Conservation (phyloP, 2,113 vertebrate genomes). For the mouse (Mus musculus) region GRCm39 chr12:66686501-66687000, state of each 20-base stretch:
- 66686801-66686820: background rate
- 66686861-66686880: background rate
- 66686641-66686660: constrained; percentile 5
- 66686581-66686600: constrained; percentile 42
- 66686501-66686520: background rate
- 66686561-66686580: background rate
- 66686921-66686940: background rate
- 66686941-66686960: constrained; percentile 7
- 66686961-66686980: constrained; percentile 44
- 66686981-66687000: background rate
- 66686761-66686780: background rate
- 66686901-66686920: constrained; percentile 48
- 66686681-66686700: background rate
- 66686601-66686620: constrained; percentile 24
- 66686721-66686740: background rate
- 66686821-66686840: background rate
- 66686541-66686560: background rate
- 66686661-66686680: background rate
- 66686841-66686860: background rate
- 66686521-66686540: constrained; percentile 46
- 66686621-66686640: background rate
- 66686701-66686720: constrained; percentile 35
- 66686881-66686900: background rate
- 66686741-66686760: background rate
- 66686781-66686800: constrained; percentile 10